Evolutionary conservation across 2,113 vertebrate species (phyloP), one percentile per base, ranked within the genome.

Genomic region (Hippocampus zosterae): DNA sequence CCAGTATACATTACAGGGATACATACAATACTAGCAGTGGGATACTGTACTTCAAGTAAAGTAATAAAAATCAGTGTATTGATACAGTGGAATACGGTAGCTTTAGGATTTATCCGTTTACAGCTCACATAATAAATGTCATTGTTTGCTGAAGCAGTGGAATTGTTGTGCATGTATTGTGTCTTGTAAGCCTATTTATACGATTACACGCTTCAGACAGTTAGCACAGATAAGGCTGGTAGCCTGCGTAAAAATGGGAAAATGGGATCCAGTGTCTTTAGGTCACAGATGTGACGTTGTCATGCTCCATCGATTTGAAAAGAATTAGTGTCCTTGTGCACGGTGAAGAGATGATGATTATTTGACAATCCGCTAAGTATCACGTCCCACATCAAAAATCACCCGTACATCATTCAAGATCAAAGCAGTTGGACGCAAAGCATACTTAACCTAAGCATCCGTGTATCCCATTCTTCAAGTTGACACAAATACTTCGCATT

Each of bases 41-140:
- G 61, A 71, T 71, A 66, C 63, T 73, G 53, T 41, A 41, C 63
- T 74, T 71, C 12, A 57, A 77, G 69, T 69, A 33, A 67, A 41
- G 37, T 63, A 44, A 29, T 44, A 21, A 44, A 67, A 69, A 71
- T 78, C 50, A 48, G n/a, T 73, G 74, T 64, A 70, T 76, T 73
- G 74, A 80, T 79, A 66, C 79, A 61, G 82, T 83, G 74, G 74
- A 72, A 74, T 67, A 67, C 72, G 50, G 74, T 62, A 60, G 66
- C 65, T 69, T 63, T 67, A 65, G 55, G 74, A 78, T 75, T 79
- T 78, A 82, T 85, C 81, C 70, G 72, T 72, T 84, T 70, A 76
- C 82, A 69, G 70, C 75, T 82, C 77, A 83, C 80, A 81, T 72
- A 56, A 76, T 80, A 79, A 85, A 87, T 86, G 81, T 80, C 75